Conservation (phyloP, 1,140 invertebrate genomes). For the Mylabris phalerata region DNA sequence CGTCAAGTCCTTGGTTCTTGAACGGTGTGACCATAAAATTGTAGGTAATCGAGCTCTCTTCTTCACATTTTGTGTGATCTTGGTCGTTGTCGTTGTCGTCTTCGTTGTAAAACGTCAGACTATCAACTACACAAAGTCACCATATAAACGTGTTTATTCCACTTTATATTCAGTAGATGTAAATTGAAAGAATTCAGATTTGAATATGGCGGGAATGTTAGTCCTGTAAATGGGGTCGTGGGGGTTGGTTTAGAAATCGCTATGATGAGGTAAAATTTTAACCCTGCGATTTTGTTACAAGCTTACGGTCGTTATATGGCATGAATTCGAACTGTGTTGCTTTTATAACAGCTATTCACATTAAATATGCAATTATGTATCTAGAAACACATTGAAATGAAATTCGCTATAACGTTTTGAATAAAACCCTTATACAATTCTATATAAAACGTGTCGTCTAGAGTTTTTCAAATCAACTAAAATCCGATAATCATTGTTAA, state of each 20-base stretch:
- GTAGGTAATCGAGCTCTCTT: too few relatives aligned
- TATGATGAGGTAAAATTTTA: too few relatives aligned
- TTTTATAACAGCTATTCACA: constrained; percentile 7
- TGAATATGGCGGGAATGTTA: neutral
- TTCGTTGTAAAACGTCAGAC: constrained; percentile 8
- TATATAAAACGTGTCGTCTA: constrained; percentile 6
- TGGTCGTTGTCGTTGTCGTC: too few relatives aligned
- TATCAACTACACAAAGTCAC: constrained; percentile 5
- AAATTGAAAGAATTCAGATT: constrained; percentile 17
- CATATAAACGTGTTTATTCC: constrained; percentile 17
- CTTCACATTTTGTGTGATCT: too few relatives aligned
- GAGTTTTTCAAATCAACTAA: too few relatives aligned
- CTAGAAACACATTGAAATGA: constrained; percentile 10
- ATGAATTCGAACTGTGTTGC: constrained; percentile 11
- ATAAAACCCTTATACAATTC: constrained; percentile 10
- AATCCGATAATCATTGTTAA: too few relatives aligned
- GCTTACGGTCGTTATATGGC: neutral
- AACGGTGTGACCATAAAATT: too few relatives aligned
- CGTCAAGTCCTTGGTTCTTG: too few relatives aligned
- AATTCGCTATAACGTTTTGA: constrained; percentile 10
- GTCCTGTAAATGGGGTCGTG: too few relatives aligned
- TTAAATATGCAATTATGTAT: constrained; percentile 17
- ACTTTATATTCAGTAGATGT: constrained; percentile 16
- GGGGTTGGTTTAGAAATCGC: too few relatives aligned
- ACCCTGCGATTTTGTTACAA: constrained; percentile 2